Conservation (phyloP, 2,888 invertebrate genomes). For the Crossocerus cetratus region DNA sequence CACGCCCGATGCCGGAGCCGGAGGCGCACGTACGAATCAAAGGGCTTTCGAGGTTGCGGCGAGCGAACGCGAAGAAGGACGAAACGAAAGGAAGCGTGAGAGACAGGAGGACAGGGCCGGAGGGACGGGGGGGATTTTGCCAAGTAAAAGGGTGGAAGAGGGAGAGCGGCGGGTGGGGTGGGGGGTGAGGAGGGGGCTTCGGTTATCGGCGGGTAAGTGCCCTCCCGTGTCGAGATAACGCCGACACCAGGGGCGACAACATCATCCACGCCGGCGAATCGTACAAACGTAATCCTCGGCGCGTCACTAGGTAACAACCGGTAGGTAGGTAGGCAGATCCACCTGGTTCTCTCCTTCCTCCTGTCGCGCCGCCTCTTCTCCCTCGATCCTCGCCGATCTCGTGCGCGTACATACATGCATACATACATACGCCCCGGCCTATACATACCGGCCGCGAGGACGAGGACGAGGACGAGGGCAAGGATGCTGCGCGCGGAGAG, state of each 20-base stretch:
- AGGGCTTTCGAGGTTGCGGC: neutral
- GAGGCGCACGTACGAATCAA: neutral
- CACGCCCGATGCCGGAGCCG: neutral
- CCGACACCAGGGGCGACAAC: constrained; percentile 75
- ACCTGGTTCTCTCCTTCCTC: constrained; percentile 13
- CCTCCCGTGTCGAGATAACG: constrained; percentile 75
- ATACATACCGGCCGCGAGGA: constrained; percentile 14
- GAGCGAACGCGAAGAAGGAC: constrained; percentile 14
- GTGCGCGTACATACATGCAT: constrained; percentile 22
- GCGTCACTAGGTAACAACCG: constrained; percentile 69
- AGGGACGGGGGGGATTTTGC: constrained; percentile 6
- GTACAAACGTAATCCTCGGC: constrained; percentile 72
- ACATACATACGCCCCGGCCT: neutral
- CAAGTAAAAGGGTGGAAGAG: neutral
- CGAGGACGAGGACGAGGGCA: constrained; percentile 10
- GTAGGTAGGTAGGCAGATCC: constrained; percentile 58
- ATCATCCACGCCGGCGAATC: constrained; percentile 72
- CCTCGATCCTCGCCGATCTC: constrained; percentile 8
- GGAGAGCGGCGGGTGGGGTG: constrained; percentile 30
- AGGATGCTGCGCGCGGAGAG: constrained; percentile 35
- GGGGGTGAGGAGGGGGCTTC: constrained; percentile 45
- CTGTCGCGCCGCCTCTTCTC: constrained; percentile 12
- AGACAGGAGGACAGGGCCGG: constrained; percentile 16
- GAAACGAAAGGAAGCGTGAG: constrained; percentile 16
- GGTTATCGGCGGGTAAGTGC: constrained; percentile 75